phyloP scores from a whole-genome alignment of 1,140 invertebrate genomes.

The Drosophila melanica region DNA sequence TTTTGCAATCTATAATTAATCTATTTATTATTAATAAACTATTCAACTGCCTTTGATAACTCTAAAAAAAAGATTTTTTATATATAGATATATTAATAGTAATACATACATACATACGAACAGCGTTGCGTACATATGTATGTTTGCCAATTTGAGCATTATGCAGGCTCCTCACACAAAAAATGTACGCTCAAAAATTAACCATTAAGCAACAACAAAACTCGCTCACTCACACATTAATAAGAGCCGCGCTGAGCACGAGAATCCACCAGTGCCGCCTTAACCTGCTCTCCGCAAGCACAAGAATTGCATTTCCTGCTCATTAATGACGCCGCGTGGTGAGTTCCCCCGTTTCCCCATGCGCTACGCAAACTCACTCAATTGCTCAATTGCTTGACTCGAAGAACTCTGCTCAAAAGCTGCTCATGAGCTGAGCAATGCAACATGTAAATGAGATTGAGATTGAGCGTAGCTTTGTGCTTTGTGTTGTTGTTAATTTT shows the following conservation, averaged over 20 bases:
- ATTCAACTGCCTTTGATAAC: conserved; percentile 6
- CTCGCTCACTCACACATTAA: conserved; percentile 36
- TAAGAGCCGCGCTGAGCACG: conserved; percentile 19
- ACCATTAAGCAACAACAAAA: conserved; percentile 26
- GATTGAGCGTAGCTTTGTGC: conserved; percentile 16
- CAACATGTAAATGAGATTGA: conserved; percentile 68
- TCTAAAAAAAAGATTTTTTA: conserved; percentile 8
- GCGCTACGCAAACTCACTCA: conserved; percentile 21
- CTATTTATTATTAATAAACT: not conserved
- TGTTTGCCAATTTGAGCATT: conserved; percentile 4
- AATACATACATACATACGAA: not conserved
- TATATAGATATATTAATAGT: conserved; percentile 2
- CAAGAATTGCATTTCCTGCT: conserved; percentile 75
- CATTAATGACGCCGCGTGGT: conserved; percentile 65
- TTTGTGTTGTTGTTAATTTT: conserved; percentile 17
- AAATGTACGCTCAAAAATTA: conserved; percentile 42
- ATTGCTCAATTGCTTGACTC: conserved; percentile 30
- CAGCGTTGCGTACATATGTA: not conserved
- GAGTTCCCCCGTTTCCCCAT: conserved; percentile 46
- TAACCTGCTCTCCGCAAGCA: conserved; percentile 35
- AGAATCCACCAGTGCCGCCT: conserved; percentile 34
- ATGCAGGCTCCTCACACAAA: conserved; percentile 5
- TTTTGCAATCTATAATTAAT: conserved; percentile 1
- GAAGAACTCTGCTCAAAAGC: conserved; percentile 21
- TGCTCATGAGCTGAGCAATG: conserved; percentile 16